Percentiles rank a stretch among this genome's conserved stretches.
Conservation (phyloP, 2,888 invertebrate species). For the Microplitis deprimator region DNA sequence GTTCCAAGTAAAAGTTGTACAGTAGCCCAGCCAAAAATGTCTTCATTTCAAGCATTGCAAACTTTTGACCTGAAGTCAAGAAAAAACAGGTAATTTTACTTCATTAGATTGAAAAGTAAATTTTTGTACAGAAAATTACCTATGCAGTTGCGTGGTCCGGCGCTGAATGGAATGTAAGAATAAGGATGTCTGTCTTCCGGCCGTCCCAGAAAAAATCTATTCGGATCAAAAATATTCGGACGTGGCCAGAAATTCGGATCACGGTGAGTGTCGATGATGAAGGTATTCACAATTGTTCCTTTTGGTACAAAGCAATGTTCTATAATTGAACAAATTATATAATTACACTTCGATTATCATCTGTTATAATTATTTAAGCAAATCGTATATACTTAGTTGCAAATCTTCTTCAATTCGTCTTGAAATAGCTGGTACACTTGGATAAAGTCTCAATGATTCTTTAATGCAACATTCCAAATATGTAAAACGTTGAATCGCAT, state of each 20-base stretch:
- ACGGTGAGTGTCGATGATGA: constrained; percentile 78
- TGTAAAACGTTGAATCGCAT: constrained; percentile 73
- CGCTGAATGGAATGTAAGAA: constrained; percentile 80
- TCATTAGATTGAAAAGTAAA: neutral
- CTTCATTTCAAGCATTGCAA: constrained; percentile 62
- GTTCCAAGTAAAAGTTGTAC: constrained; percentile 58
- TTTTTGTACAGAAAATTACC: constrained; percentile 66
- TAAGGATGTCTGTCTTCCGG: constrained; percentile 74
- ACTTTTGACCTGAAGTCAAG: constrained; percentile 52
- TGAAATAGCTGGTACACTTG: neutral
- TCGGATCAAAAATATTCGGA: constrained; percentile 78
- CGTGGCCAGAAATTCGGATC: constrained; percentile 77
- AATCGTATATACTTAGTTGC: neutral
- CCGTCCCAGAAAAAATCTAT: constrained; percentile 78
- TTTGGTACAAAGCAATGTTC: constrained; percentile 74
- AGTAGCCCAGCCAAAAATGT: constrained; percentile 53
- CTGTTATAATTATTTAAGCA: neutral
- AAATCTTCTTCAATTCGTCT: neutral
- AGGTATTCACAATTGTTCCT: constrained; percentile 73
- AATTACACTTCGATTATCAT: neutral
- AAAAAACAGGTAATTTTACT: neutral
- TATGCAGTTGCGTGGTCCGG: constrained; percentile 79
- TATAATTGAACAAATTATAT: constrained; percentile 51
- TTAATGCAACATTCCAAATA: neutral
- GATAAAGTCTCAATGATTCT: constrained; percentile 10